phyloP scores from a whole-genome alignment of 2,113 vertebrate genomes.

The Smithornis capensis region DNA sequence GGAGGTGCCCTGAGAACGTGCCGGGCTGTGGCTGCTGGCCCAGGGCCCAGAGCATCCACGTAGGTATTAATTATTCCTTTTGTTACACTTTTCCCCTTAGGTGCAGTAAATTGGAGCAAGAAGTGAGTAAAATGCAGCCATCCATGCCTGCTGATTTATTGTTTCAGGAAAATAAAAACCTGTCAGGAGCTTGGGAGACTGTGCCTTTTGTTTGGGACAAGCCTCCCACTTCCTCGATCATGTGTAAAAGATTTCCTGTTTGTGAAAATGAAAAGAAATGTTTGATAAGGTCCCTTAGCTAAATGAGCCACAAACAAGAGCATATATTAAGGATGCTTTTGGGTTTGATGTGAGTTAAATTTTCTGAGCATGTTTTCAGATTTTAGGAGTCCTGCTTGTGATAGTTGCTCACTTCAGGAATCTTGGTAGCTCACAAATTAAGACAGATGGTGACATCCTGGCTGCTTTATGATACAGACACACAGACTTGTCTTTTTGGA shows the following conservation, averaged over 20 bases:
- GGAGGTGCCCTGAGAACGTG: background rate
- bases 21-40: background rate
- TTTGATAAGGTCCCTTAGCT: background rate
- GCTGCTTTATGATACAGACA: background rate
- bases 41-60: background rate
- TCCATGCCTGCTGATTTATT: conserved; percentile 47
- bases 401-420: background rate
- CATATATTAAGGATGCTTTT: background rate
- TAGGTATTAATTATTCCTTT: background rate
- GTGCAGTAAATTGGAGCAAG: conserved; percentile 20
- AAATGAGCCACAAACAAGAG: background rate
- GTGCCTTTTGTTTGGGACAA: conserved; percentile 53
- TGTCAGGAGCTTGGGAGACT: conserved; percentile 1
- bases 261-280: background rate
- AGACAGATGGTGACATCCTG: background rate
- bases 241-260: conserved; percentile 58
- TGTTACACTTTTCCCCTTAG: background rate
- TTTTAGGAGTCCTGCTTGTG: background rate
- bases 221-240: conserved; percentile 11
- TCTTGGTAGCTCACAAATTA: background rate
- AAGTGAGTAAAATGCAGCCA: background rate
- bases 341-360: background rate
- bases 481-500: background rate
- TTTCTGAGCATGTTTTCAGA: background rate
- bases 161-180: conserved; percentile 49